These are phyloP conservation scores for Chrysolina haemoptera DNA, from an alignment of 2,888 invertebrate genomes.

Conservation along the genomic window DNA sequence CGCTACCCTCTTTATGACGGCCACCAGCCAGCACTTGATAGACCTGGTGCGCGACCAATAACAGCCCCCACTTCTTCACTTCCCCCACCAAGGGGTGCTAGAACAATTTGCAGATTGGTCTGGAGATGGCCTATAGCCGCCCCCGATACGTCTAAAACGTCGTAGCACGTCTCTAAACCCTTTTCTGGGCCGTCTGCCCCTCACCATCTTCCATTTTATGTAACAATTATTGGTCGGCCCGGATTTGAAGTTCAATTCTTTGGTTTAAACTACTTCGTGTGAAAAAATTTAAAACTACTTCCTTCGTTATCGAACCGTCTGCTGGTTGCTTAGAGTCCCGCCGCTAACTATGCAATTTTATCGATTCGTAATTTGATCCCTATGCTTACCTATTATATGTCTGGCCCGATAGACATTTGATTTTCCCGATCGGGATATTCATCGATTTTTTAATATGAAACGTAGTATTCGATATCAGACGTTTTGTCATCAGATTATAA, in stretches of 20 bases:
- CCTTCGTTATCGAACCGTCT: constrained; percentile 39
- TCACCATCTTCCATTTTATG: neutral
- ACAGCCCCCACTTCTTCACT: constrained; percentile 61
- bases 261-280: constrained; percentile 39
- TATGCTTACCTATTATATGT: constrained; percentile 26
- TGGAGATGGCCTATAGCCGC: constrained; percentile 63
- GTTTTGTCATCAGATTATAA: neutral
- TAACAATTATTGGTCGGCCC: constrained; percentile 29
- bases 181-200: neutral
- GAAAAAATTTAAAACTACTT: constrained; percentile 55
- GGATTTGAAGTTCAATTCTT: constrained; percentile 49
- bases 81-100: constrained; percentile 66
- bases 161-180: neutral
- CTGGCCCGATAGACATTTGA: constrained; percentile 9
- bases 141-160: constrained; percentile 54
- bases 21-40: constrained; percentile 53
- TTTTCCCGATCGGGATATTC: neutral
- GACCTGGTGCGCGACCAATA: constrained; percentile 65
- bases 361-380: constrained; percentile 46
- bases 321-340: constrained; percentile 27
- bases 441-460: constrained; percentile 6
- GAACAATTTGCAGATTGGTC: constrained; percentile 63
- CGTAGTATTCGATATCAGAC: no score
- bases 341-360: constrained; percentile 49
- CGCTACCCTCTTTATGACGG: constrained; percentile 69